Evolutionary conservation across 2,888 invertebrate species (phyloP).

Genomic region (Archips crataeganus): DNA sequence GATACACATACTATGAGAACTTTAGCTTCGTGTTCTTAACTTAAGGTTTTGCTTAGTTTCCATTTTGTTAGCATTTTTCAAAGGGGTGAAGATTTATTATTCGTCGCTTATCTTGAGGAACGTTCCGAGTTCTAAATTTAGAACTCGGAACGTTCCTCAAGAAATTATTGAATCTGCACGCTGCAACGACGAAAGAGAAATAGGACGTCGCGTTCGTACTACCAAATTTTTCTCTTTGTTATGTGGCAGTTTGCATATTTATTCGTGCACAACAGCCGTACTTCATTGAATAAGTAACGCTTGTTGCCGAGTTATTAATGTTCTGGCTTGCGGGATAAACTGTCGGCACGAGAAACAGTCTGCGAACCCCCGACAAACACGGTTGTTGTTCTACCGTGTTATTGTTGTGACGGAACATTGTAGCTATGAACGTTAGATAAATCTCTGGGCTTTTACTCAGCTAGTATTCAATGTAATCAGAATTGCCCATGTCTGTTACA

Average conservation of each 20-base stretch:
- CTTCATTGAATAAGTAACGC: slow-evolving; percentile 26
- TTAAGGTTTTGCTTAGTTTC: neutral
- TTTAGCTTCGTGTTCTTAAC: neutral
- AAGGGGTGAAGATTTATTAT: neutral
- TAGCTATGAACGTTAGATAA: slow-evolving; percentile 3
- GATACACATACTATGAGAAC: too few species aligned
- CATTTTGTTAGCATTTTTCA: neutral
- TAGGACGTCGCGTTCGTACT: neutral
- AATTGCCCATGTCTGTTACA: neutral
- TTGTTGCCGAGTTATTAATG: slow-evolving; percentile 23
- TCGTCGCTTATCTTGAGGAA: neutral
- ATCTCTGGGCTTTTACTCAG: neutral
- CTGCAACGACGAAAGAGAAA: neutral
- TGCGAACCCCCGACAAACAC: neutral
- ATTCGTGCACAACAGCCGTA: slow-evolving; percentile 9
- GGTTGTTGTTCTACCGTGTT: slow-evolving; percentile 7
- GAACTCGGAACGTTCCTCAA: neutral
- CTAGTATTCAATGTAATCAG: neutral
- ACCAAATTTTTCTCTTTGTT: slow-evolving; percentile 14
- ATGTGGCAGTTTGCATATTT: neutral
- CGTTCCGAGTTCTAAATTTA: too few species aligned
- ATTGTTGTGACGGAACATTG: slow-evolving; percentile 8
- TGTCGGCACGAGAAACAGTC: slow-evolving; percentile 11
- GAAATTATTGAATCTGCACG: neutral
- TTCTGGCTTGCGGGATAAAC: slow-evolving; percentile 3